These are phyloP conservation scores for Leptonema lineaticorne DNA, from an alignment of 1,140 invertebrate species.

Conservation along the genomic window DNA sequence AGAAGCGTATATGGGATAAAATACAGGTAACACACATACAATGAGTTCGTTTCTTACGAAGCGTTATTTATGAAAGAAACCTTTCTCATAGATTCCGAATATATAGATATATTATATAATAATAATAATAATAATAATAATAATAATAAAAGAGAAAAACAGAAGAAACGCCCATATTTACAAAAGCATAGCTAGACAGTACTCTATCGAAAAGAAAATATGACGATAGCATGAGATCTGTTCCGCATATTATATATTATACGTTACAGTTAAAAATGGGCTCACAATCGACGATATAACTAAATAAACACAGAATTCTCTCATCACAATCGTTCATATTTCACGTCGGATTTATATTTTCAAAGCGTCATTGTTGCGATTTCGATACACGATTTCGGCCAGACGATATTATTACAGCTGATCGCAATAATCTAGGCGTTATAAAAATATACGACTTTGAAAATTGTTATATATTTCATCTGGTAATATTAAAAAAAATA, in stretches of 20 bases:
- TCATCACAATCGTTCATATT: slow-evolving; percentile 15
- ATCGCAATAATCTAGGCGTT: too few relatives aligned
- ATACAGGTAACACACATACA: slow-evolving; percentile 13
- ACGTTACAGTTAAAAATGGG: neutral
- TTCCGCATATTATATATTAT: neutral
- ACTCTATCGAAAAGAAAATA: slow-evolving; percentile 4
- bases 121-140: neutral
- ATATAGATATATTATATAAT: too few relatives aligned
- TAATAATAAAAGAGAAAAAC: neutral
- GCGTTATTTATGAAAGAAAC: slow-evolving; percentile 13
- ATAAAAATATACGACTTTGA: too few relatives aligned
- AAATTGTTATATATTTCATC: too few relatives aligned
- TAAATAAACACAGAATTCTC: slow-evolving; percentile 20
- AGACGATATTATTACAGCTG: slow-evolving; percentile 14
- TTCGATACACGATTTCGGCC: neutral
- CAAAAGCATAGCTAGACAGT: neutral
- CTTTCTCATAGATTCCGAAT: too few relatives aligned
- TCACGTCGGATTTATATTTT: slow-evolving; percentile 31
- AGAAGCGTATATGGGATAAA: neutral
- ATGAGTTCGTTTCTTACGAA: neutral
- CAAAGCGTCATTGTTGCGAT: slow-evolving; percentile 2
- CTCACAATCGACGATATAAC: slow-evolving; percentile 11
- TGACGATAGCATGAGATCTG: slow-evolving; percentile 5
- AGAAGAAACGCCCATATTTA: neutral
- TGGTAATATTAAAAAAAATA: too few relatives aligned